phyloP scores from a whole-genome alignment of 2,888 invertebrate species.

The Frankliniella fusca region DNA sequence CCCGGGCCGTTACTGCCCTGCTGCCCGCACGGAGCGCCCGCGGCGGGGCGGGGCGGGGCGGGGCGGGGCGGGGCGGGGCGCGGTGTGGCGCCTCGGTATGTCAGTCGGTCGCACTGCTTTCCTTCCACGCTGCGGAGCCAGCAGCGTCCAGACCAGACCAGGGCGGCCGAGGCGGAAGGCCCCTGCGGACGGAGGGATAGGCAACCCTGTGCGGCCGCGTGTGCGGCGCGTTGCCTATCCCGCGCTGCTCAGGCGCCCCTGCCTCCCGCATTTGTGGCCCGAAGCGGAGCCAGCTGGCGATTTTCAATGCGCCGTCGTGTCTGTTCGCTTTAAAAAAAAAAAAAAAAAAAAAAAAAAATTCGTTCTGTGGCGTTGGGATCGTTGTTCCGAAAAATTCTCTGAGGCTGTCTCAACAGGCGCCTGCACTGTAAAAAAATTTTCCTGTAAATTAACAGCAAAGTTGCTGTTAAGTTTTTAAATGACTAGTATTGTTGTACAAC shows the following conservation, averaged over 20 bases:
- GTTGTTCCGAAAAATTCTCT: neutral
- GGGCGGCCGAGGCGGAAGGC: neutral
- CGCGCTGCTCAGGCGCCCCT: neutral
- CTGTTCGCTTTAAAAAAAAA: too few relatives aligned
- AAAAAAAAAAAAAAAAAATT: too few relatives aligned
- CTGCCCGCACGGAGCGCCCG: neutral
- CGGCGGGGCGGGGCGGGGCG: neutral
- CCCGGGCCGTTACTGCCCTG: conserved; percentile 21
- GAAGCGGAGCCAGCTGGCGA: too few relatives aligned
- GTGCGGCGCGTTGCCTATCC: neutral
- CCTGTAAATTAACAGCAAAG: too few relatives aligned
- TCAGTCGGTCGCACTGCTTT: conserved; percentile 4
- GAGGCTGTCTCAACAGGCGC: neutral
- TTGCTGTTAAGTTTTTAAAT: too few relatives aligned
- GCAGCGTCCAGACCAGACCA: too few relatives aligned
- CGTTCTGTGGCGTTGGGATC: neutral
- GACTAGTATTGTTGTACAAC: too few relatives aligned
- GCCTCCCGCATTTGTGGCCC: neutral
- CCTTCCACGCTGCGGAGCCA: neutral
- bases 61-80: neutral
- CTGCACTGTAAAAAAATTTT: too few relatives aligned
- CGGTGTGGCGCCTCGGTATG: conserved; percentile 3
- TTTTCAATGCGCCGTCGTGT: too few relatives aligned
- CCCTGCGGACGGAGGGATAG: neutral
- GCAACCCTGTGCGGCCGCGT: neutral